Percentiles rank a stretch among this genome's conserved stretches.
Conservation (phyloP, 2,113 vertebrate genomes). For the Phoenicopterus ruber region DNA sequence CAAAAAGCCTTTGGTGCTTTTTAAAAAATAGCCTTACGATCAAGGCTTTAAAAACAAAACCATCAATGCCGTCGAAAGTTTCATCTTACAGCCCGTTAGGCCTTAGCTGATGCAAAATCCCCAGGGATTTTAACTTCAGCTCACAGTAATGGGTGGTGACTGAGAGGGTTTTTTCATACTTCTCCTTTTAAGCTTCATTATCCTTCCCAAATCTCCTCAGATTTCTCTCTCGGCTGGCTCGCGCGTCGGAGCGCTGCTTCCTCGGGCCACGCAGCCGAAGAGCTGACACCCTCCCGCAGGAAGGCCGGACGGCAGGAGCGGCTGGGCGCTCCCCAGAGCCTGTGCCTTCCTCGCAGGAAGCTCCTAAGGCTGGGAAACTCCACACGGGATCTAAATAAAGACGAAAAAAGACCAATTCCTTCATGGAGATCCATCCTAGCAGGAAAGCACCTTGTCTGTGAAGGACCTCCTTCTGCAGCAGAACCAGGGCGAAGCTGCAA, state of each 20-base stretch:
- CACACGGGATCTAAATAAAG: background rate
- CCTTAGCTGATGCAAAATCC: background rate
- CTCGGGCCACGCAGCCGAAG: fast-evolving
- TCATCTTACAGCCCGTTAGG: background rate
- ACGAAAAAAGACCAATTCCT: background rate
- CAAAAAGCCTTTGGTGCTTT: background rate
- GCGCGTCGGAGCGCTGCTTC: background rate
- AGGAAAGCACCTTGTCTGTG: background rate
- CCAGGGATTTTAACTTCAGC: background rate
- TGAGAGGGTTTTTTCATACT: background rate
- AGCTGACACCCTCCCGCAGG: background rate
- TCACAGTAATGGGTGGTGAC: background rate
- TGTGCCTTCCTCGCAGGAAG: background rate
- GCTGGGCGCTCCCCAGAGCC: background rate
- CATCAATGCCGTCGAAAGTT: background rate
- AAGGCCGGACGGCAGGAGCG: background rate
- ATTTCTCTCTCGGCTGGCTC: background rate
- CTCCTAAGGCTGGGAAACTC: background rate
- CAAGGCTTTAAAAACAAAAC: background rate
- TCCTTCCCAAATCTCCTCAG: background rate
- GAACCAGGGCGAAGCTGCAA: too few species aligned
- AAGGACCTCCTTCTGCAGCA: background rate
- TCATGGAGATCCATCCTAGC: background rate
- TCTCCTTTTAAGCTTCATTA: background rate
- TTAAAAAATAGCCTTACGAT: background rate